Evolutionary conservation across 1,140 invertebrate genomes (phyloP), one percentile per base, ranked within the genome.

Genomic region (Eciton burchellii): DNA sequence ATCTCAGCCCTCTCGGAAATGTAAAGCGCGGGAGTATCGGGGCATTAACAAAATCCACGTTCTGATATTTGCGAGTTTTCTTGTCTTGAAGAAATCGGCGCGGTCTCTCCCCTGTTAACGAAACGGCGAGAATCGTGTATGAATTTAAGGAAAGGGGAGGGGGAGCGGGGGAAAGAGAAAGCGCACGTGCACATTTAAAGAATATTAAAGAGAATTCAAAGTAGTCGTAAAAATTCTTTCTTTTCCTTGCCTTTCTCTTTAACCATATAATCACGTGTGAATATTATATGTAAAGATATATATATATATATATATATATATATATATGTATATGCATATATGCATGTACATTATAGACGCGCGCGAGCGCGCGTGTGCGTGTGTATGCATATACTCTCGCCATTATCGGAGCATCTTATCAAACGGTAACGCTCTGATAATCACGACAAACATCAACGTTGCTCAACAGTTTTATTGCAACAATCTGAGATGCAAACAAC

Each of bases 391-490:
- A 74, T 74, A 21, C 62, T 73, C 41, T 77, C 47, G 14, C 12
- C 45, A 26, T 66, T 68, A 77, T 77, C 74, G 19, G 47, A 66
- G 56, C 16, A 66, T 77, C 29, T 77, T 77, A 77, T 77, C 62
- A 77, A 68, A 16, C 35, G 29, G 74, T 57, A 79, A 79, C 41
- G 74, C 74, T 79, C 74, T 79, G 63, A 57, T 79, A 79, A 47
- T 70, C 63, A 14, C n/a, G 16, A 29, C 62, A 79, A 77, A 70
- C 49, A 43, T 68, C 63, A 79, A 52, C 73, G 35, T 79, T 79
- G 63, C 74, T 57, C 49, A 79, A 79, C 74, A 79, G 35, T 45
- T 57, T 79, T 79, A 79, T 79, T 70, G 49, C 74, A 79, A 70
- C 63, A 56, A 70, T 79, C 52, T 70, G 16, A 68, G 52, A 79